Conservation (phyloP, 30 jellyfish, hydroid and myxozoan species). For the Haliclystus octoradiatus region DNA sequence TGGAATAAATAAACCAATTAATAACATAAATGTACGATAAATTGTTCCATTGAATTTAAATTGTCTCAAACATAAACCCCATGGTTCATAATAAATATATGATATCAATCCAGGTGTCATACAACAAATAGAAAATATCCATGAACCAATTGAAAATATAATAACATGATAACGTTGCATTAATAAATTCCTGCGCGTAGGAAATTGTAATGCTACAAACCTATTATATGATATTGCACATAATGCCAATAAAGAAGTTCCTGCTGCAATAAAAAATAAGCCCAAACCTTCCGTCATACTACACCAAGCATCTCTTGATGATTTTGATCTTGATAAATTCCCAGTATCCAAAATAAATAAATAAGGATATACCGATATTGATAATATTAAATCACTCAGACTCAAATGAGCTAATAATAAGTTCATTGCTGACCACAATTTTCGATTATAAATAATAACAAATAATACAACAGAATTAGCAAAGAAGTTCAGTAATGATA, state of each 20-base stretch:
- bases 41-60: conserved; percentile 38
- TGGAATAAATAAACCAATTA: conserved; percentile 37
- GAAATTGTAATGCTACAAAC: conserved; percentile 63
- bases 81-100: conserved; percentile 28
- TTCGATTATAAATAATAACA: conserved; percentile 30
- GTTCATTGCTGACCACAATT: conserved; percentile 68
- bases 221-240: conserved; percentile 77
- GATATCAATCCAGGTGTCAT: conserved; percentile 70
- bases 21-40: conserved; percentile 11
- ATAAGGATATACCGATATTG: conserved; percentile 44
- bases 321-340: conserved; percentile 2
- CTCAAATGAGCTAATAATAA: conserved; percentile 55
- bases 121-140: conserved; percentile 49
- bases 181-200: conserved; percentile 45
- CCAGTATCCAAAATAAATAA: conserved; percentile 53
- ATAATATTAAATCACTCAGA: conserved; percentile 45
- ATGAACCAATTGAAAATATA: conserved; percentile 23
- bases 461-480: conserved; percentile 52
- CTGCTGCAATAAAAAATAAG: conserved; percentile 64
- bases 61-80: conserved; percentile 47
- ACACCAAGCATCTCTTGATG: conserved; percentile 31
- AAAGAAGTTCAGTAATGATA: conserved; percentile 15
- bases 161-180: conserved; percentile 49
- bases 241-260: conserved; percentile 66
- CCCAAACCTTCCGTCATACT: conserved; percentile 69